Evolutionary conservation across 1,140 invertebrate genomes (phyloP).

Genomic region (Seison nebaliae): DNA sequence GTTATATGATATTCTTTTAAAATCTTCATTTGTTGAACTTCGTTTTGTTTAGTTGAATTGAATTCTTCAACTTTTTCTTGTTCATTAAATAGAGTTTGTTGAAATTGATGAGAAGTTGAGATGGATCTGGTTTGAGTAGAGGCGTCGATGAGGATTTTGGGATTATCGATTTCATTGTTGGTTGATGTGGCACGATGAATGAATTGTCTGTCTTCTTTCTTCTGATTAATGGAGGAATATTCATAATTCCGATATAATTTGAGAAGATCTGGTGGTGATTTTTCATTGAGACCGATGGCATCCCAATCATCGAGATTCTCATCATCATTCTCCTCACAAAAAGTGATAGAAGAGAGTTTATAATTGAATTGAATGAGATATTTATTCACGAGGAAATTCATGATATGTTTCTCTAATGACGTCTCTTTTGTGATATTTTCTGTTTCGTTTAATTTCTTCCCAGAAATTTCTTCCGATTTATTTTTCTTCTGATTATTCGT

Average conservation of each 20-base stretch:
- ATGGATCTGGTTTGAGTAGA: conserved; percentile 2
- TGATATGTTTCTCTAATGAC: conserved; percentile 38
- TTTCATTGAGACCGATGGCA: conserved; percentile 52
- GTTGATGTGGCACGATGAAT: not conserved
- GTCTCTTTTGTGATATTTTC: conserved; percentile 1
- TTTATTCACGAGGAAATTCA: conserved; percentile 65
- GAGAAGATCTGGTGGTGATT: conserved; percentile 46
- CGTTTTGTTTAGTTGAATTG: conserved; percentile 9
- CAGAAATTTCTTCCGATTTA: not conserved
- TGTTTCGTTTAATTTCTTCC: not conserved
- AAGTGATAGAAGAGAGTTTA: conserved; percentile 63
- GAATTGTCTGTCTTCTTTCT: conserved; percentile 1
- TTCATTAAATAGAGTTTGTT: not conserved
- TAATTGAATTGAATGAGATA: conserved; percentile 51
- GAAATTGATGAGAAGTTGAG: not conserved
- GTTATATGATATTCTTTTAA: too few species aligned
- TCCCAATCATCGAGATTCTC: conserved; percentile 76
- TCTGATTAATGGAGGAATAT: conserved; percentile 15
- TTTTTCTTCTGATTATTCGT: conserved; percentile 15
- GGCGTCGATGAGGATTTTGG: not conserved
- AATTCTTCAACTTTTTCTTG: not conserved
- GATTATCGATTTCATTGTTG: not conserved
- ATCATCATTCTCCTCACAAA: conserved; percentile 65
- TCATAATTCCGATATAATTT: conserved; percentile 45
- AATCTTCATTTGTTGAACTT: too few species aligned